Base-by-base conservation (phyloP, 2,113 vertebrate species). In the Ornithorhynchus anatinus region DNA sequence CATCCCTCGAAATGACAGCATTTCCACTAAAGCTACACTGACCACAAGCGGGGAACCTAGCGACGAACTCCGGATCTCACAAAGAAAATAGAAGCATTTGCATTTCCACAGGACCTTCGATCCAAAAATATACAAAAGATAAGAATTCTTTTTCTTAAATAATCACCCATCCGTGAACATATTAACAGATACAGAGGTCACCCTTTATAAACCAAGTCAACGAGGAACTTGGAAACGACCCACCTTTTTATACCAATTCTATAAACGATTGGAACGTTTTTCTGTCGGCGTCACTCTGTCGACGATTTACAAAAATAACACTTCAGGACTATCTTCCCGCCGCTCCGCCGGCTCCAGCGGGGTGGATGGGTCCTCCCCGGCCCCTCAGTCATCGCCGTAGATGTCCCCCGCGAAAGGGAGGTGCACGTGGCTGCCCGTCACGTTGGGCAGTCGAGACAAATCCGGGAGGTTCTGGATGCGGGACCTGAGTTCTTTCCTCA, bases 401-500 rank as follows among this genome's bases (percentile, higher is more conserved):
- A 96, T 91, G 77, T 96, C 94, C 38, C 95, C 96, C 5, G 95
- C 95, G 70, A 95, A 96, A 0, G 96, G 95, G 45, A 97, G 87
- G 77, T 93, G 95, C 57, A 96, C 91, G 1, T 93, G 93, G 67
- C 94, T 93, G 38, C 95, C 95, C 0, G 95, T 97, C 72, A 97
- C 95, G 1, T 93, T 97, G 72, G 95, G 96, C 62, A 97, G 91
- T 39, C 94, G 93, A 53, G 95, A 96, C 27, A 97, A 93, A 79
- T 96, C 95, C 52, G 97, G 96, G 38, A 99, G 95, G 89, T 91
- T 95, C 91, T 94, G 96, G 73, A 99, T 95, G 68, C 96, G 97
- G 27, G 96, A 95, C 40, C 96, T 94, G 65, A 99, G 95, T 89
- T 99, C 98, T 89, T 99, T 99, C 52, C 97, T 94, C 25, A 99